phyloP scores from a whole-genome alignment of 2,113 vertebrate species.

The Varanus komodoensis region DNA sequence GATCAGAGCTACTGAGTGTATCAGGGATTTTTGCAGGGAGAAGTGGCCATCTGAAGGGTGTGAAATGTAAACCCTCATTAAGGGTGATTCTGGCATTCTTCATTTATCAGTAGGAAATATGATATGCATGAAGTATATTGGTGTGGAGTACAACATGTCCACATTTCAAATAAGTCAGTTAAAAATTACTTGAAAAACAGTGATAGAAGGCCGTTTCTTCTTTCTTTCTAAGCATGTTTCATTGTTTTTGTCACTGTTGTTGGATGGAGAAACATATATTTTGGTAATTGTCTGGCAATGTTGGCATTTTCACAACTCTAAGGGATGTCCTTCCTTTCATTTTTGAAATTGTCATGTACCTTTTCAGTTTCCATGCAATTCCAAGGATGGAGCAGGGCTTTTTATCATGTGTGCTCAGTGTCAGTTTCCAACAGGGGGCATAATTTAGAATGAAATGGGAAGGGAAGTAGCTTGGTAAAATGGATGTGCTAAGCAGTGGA shows the following conservation, averaged over 20 bases:
- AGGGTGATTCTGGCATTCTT: neutral
- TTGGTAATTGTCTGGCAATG: neutral
- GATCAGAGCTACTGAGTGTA: neutral
- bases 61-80: neutral
- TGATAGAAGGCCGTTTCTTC: neutral
- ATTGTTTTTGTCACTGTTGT: neutral
- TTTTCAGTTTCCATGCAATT: neutral
- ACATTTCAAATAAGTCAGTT: neutral
- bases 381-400: neutral
- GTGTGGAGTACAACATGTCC: neutral
- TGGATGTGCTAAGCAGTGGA: neutral
- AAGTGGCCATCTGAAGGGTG: too few relatives aligned
- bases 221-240: neutral
- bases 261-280: neutral
- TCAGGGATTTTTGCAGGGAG: neutral
- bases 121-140: neutral
- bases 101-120: neutral
- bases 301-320: neutral
- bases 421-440: neutral
- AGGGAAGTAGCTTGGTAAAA: neutral
- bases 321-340: neutral
- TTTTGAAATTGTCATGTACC: neutral
- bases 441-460: neutral
- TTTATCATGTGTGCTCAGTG: neutral
- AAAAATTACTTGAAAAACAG: too few relatives aligned